A percentile compares a stretch with the other conserved stretches of the same genome.
phyloP scores from a whole-genome alignment of 2,888 invertebrate genomes.

The Osmoderma eremita region DNA sequence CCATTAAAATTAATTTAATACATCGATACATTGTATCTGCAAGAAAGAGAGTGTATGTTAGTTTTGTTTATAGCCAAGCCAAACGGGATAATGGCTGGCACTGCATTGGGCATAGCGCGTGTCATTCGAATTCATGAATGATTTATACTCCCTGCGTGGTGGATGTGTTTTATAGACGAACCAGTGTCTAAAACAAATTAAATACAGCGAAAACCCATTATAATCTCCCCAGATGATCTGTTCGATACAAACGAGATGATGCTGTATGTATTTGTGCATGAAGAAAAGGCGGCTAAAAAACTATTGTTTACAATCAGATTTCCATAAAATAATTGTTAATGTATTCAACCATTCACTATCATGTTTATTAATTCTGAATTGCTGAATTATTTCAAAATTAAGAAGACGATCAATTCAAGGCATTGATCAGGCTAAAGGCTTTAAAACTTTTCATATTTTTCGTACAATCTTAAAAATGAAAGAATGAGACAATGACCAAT shows the following conservation, averaged over 20 bases:
- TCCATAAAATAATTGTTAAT: too few species aligned
- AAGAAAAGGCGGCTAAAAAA: too few species aligned
- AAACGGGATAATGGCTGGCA: slow-evolving; percentile 22
- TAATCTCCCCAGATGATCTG: slow-evolving; percentile 25
- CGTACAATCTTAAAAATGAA: too few species aligned
- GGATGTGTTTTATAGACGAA: slow-evolving; percentile 34
- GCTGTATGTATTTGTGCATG: too few species aligned
- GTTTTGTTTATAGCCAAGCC: slow-evolving; percentile 27
- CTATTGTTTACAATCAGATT: too few species aligned
- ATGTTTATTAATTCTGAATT: too few species aligned
- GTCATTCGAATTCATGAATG: slow-evolving; percentile 34
- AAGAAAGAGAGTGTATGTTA: slow-evolving; percentile 9
- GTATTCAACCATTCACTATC: too few species aligned
- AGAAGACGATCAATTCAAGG: too few species aligned
- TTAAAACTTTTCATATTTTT: too few species aligned
- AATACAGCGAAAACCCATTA: slow-evolving; percentile 28
- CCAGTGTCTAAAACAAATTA: slow-evolving; percentile 36
- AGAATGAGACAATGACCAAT: too few species aligned
- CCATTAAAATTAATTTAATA: slow-evolving; percentile 38
- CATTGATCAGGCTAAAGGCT: too few species aligned
- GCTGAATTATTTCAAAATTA: too few species aligned
- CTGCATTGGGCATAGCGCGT: slow-evolving; percentile 19
- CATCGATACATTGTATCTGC: slow-evolving; percentile 1
- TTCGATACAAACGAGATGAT: slow-evolving; percentile 1
- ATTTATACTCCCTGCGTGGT: slow-evolving; percentile 29